phyloP scores from a whole-genome alignment of 2,888 invertebrate species.

The Habrosyne pyritoides region DNA sequence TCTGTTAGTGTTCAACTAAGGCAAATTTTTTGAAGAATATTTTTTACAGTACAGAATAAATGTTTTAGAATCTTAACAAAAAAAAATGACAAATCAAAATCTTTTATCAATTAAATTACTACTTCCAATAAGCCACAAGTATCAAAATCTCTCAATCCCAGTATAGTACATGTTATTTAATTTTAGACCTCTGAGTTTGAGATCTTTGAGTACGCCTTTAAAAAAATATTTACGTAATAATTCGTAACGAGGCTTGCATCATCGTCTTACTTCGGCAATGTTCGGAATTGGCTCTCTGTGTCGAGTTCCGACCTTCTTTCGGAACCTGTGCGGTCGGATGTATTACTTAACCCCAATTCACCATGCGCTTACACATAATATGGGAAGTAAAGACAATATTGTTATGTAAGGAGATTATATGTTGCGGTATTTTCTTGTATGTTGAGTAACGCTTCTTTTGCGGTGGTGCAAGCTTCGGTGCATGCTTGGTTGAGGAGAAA shows the following conservation, averaged over 20 bases:
- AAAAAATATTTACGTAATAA: constrained; percentile 8
- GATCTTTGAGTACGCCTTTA: not conserved
- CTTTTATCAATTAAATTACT: constrained; percentile 10
- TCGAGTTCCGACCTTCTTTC: constrained; percentile 35
- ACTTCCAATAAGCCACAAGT: constrained; percentile 12
- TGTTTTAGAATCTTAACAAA: not conserved
- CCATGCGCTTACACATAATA: not conserved
- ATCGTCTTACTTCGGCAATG: constrained; percentile 30
- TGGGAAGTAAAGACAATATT: not conserved
- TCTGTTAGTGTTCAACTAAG: not conserved
- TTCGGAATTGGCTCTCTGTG: constrained; percentile 33
- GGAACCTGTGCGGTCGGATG: constrained; percentile 11
- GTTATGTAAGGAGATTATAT: not conserved
- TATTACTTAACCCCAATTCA: not conserved
- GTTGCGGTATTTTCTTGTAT: not conserved
- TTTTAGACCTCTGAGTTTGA: not conserved
- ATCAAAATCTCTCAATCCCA: constrained; percentile 7
- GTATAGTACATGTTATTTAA: constrained; percentile 3
- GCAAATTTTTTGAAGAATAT: not conserved
- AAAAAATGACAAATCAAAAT: constrained; percentile 13
- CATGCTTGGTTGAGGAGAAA: too few species aligned
- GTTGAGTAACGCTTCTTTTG: not conserved
- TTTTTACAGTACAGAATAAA: not conserved
- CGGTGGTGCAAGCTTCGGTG: not conserved
- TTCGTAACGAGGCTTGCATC: constrained; percentile 14